A percentile compares a stretch with the other conserved stretches of the same genome.
These are phyloP conservation scores for Cottoperca gobio DNA, from an alignment of 2,797 vertebrate species.

Conservation along the genomic window DNA sequence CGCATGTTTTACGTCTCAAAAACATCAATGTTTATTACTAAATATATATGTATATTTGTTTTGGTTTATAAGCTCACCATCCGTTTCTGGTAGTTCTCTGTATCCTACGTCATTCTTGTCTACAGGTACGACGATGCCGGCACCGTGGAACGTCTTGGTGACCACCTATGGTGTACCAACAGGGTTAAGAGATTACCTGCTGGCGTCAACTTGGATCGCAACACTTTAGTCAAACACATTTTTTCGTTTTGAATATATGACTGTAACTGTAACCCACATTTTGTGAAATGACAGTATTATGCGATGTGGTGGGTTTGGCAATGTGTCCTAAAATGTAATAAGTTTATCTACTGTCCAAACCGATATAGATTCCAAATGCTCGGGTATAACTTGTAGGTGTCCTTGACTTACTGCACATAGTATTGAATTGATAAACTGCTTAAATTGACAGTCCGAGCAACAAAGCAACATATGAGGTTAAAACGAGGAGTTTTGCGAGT, in stretches of 20 bases:
- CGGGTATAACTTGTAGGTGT: background rate
- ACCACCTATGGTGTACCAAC: conserved; percentile 87
- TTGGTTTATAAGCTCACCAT: conserved; percentile 84
- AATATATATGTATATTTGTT: too few species aligned
- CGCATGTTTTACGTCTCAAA: background rate
- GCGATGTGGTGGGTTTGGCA: background rate
- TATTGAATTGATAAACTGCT: background rate
- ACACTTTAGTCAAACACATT: background rate
- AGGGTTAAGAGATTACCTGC: background rate
- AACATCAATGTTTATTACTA: background rate
- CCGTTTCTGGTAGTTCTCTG: conserved; percentile 95
- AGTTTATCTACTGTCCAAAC: background rate
- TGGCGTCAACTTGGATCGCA: background rate
- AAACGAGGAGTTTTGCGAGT: background rate
- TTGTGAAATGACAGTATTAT: background rate
- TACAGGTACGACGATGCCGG: conserved; percentile 94
- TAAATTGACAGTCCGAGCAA: background rate
- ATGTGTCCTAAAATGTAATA: background rate
- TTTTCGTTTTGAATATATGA: background rate
- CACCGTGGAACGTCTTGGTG: conserved; percentile 94
- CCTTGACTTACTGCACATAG: background rate
- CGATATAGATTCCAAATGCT: background rate
- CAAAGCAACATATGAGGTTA: background rate
- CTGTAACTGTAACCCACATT: background rate
- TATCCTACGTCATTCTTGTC: conserved; percentile 97